Percentiles rank a stretch among this genome's conserved stretches.
These are phyloP conservation scores for Bombus terrestris DNA, from an alignment of 1,140 invertebrate genomes.

Conservation along the genomic window DNA sequence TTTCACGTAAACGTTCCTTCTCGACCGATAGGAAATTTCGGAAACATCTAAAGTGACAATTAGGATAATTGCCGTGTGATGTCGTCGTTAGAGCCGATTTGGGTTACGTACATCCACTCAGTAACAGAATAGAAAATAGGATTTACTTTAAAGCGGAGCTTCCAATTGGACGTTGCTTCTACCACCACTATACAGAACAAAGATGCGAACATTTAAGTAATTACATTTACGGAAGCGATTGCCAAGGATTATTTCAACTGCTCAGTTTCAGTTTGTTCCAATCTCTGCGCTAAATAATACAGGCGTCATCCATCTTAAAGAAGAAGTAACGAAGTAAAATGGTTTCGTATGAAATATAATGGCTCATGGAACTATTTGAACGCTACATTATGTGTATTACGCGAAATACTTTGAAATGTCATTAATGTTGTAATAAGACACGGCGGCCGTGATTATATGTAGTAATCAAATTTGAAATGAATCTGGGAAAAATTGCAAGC, in stretches of 20 bases:
- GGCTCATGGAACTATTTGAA: not conserved
- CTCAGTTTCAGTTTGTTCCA: not conserved
- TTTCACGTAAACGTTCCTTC: not conserved
- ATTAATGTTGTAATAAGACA: not conserved
- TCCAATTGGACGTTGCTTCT: not conserved
- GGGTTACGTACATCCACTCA: slow-evolving; percentile 23
- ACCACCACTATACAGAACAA: too few relatives aligned
- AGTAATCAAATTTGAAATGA: too few relatives aligned
- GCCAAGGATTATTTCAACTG: not conserved
- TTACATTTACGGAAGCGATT: not conserved
- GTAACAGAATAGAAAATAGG: slow-evolving; percentile 25
- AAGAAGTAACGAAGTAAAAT: too few relatives aligned
- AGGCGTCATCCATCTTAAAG: not conserved
- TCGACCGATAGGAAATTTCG: not conserved
- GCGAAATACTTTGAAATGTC: not conserved
- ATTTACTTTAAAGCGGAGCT: slow-evolving; percentile 22
- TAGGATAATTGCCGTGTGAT: slow-evolving; percentile 26
- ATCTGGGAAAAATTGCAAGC: too few relatives aligned
- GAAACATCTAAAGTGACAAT: slow-evolving; percentile 15
- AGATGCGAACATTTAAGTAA: not conserved
- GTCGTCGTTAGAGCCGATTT: slow-evolving; percentile 22
- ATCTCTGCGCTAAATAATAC: too few relatives aligned
- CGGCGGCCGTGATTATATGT: too few relatives aligned
- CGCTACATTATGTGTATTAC: not conserved
- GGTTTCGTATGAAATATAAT: not conserved